Evolutionary conservation across 2,113 vertebrate species (phyloP), one percentile per base, ranked within the genome.

Genomic region (Dromaius novaehollandiae): DNA sequence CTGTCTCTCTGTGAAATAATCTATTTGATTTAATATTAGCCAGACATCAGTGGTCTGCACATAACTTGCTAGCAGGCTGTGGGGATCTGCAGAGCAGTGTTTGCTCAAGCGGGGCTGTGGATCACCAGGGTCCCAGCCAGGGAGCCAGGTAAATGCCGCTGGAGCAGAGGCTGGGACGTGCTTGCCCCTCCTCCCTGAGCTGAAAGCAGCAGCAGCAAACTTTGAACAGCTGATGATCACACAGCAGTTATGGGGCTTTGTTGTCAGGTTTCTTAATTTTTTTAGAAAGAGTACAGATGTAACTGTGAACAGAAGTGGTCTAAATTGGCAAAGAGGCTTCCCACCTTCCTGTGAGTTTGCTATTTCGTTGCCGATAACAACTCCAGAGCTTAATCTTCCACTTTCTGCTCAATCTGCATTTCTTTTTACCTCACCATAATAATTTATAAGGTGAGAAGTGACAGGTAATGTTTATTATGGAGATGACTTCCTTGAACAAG

Each of bases 391-490:
- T 79, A 58, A 30, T 65, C 66, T 84, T 75, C 58, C 2, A 1
- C 55, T 56, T 51, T 64, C 73, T 82, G 68, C 30, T 81, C 60
- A 44, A 69, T n/a, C 53, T 65, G 21, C 80, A 44, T 75, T 90
- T 74, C 64, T 77, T 66, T 84, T 74, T 79, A 44, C 16, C 5
- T 78, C 61, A 65, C 64, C 25, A 38, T 87, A 86, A 65, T 89
- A 56, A 84, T 94, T 83, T 69, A 85, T 90, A 89, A 88, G 46
- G 48, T 94, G 46, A 81, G 68, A 93, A 80, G 58, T 89, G 94
- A 63, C 82, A 95, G 69, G 46, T 75, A 55, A 77, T 66, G 38
- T 74, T 90, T 89, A 88, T 97, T 91, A 92, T 81, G 68, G 82
- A 89, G 89, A 88, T 91, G 38, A 80, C 32, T 89, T 95, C 56